phyloP scores from a whole-genome alignment of 2,888 invertebrate genomes.

The Cataglyphis rosenhaueri region DNA sequence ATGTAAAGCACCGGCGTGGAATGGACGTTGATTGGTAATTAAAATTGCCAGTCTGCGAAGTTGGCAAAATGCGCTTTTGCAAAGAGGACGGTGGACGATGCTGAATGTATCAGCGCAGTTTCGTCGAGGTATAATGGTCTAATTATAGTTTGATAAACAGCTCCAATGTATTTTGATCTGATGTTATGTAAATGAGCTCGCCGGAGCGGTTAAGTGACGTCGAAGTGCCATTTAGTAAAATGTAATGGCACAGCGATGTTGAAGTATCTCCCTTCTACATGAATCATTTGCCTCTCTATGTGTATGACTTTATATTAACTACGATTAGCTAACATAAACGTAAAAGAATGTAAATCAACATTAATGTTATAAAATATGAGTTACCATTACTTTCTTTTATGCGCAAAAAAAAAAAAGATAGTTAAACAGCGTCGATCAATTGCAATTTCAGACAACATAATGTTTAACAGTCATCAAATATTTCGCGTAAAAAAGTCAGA shows the following conservation, averaged over 20 bases:
- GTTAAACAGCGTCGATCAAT: constrained; percentile 8
- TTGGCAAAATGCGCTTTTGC: constrained; percentile 19
- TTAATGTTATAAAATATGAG: neutral
- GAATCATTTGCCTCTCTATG: neutral
- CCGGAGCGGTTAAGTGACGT: constrained; percentile 29
- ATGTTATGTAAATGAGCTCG: constrained; percentile 48
- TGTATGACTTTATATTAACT: neutral
- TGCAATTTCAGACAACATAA: neutral
- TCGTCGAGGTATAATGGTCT: constrained; percentile 17
- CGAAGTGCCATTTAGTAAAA: constrained; percentile 46
- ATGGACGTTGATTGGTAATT: constrained; percentile 45
- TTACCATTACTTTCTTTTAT: neutral
- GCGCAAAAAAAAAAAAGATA: neutral
- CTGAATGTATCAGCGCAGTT: constrained; percentile 6
- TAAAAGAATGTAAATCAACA: neutral
- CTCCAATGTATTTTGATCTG: constrained; percentile 15
- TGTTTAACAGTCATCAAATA: constrained; percentile 8
- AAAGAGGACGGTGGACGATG: constrained; percentile 6
- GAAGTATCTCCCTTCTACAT: neutral
- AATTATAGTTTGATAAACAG: constrained; percentile 51
- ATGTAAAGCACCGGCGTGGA: constrained; percentile 50
- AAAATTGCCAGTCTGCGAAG: constrained; percentile 45
- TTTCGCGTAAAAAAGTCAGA: neutral
- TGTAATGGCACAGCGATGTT: neutral
- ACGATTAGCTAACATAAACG: neutral